Percentiles rank a stretch among this genome's conserved stretches.
Conservation (phyloP, 2,797 vertebrate genomes). For the Tenualosa ilisha region DNA sequence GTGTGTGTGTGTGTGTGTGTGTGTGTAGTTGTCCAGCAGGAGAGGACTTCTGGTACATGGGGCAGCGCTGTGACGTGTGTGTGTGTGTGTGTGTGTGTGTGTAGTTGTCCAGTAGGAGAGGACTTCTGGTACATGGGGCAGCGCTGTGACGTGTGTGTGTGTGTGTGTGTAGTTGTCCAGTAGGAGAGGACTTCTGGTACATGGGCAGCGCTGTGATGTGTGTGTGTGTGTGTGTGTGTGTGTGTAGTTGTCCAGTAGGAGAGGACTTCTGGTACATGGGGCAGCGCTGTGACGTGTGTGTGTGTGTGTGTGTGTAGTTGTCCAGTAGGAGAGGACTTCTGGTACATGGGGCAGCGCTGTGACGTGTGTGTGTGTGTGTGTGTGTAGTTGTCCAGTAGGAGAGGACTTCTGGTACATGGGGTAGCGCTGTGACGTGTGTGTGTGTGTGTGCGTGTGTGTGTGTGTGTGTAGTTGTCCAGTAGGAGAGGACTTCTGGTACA, state of each 20-base stretch:
- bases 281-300: background rate
- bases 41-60: no score
- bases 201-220: background rate
- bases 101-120: slow-evolving; percentile 49
- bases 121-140: slow-evolving; percentile 16
- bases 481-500: slow-evolving; percentile 36
- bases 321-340: slow-evolving; percentile 45
- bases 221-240: no score
- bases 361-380: background rate
- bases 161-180: slow-evolving; percentile 48
- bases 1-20: no score
- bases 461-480: slow-evolving; percentile 50
- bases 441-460: no score
- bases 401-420: no score
- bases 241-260: slow-evolving; percentile 48
- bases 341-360: background rate
- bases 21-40: no score
- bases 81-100: slow-evolving; percentile 22
- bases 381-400: no score
- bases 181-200: slow-evolving; percentile 40
- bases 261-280: slow-evolving; percentile 32
- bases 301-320: slow-evolving; percentile 37
- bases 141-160: background rate
- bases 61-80: no score
- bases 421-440: no score